These are phyloP conservation scores for Psilopsiagon aymara DNA, from an alignment of 2,113 vertebrate species.

Conservation along the genomic window DNA sequence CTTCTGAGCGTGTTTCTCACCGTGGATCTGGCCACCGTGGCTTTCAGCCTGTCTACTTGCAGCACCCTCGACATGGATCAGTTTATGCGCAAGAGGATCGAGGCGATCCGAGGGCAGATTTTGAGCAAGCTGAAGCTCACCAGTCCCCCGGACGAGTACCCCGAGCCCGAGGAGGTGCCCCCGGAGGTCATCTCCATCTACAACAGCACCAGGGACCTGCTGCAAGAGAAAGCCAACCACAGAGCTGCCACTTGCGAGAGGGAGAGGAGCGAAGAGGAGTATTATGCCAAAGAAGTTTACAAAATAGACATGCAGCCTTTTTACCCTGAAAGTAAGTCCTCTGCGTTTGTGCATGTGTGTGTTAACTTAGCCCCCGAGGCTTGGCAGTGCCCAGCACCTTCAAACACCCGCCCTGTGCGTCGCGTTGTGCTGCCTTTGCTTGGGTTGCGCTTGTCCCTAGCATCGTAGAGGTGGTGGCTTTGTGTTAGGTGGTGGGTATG, in stretches of 20 bases:
- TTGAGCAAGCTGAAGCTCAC: conserved; percentile 97
- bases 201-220: conserved; percentile 97
- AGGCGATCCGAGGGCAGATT: conserved; percentile 98
- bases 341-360: not conserved
- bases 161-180: conserved; percentile 85
- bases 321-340: conserved; percentile 89
- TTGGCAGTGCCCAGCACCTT: conserved; percentile 2
- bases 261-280: conserved; percentile 97
- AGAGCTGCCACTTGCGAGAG: conserved; percentile 91
- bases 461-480: not conserved
- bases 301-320: conserved; percentile 91
- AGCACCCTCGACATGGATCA: conserved; percentile 95
- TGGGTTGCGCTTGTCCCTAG: not conserved
- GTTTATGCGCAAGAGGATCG: conserved; percentile 97
- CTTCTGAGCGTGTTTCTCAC: conserved; percentile 86
- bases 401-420: not conserved
- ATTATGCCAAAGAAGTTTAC: conserved; percentile 98
- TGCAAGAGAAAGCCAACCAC: conserved; percentile 94
- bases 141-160: conserved; percentile 87
- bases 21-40: conserved; percentile 86
- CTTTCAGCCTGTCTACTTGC: conserved; percentile 93
- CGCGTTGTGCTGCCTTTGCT: not conserved
- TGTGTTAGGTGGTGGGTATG: not conserved
- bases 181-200: conserved; percentile 95
- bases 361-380: not conserved